Base-by-base conservation (phyloP, 2,113 vertebrate species). In the Nestor notabilis region DNA sequence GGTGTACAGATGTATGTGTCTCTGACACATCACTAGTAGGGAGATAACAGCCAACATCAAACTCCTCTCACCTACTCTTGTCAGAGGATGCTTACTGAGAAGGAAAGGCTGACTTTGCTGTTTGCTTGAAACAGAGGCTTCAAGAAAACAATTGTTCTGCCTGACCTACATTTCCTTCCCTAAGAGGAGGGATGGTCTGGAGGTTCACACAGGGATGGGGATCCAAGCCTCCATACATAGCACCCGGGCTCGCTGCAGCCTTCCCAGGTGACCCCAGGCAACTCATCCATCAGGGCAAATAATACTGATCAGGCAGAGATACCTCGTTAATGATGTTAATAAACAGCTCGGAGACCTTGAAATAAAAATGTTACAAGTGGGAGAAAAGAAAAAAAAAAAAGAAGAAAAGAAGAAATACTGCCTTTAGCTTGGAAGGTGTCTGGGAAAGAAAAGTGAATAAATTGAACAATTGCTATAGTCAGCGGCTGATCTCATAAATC, bases 1-100 rank as follows among this genome's bases (percentile, higher is more conserved):
- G 50, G 3, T 5, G 10, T 12, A 24, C 15, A 76, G 63, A 49
- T 27, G 33, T 1, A 27, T 0, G 6, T 3, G 7, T 64, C 14
- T 53, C 66, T 14, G 43, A 63, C 66, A 33, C 49, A 17, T 5
- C 4, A 3, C 41, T 12, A 18, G 46, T 1, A 35, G 56, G 71
- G 55, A 60, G 63, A 1, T 28, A 68, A 64, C 31, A 19, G n/a
- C 50, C 61, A 53, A 29, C 68, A 55, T 33, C 56, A 49, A 64
- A 72, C 76, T 64, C 39, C 53, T 60, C 6, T 0, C 39, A 44
- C 37, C 39, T 29, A 7, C 17, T 35, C 28, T 16, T 78, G 47
- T 52, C n/a, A 68, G 75, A 72, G 58, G 63, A 41, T 61, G 53
- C 63, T 83, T 55, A 24, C 0, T 31, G 64, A 63, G 37, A 47